Base-by-base conservation (phyloP, 2,113 vertebrate genomes). In the Thermophis baileyi region DNA sequence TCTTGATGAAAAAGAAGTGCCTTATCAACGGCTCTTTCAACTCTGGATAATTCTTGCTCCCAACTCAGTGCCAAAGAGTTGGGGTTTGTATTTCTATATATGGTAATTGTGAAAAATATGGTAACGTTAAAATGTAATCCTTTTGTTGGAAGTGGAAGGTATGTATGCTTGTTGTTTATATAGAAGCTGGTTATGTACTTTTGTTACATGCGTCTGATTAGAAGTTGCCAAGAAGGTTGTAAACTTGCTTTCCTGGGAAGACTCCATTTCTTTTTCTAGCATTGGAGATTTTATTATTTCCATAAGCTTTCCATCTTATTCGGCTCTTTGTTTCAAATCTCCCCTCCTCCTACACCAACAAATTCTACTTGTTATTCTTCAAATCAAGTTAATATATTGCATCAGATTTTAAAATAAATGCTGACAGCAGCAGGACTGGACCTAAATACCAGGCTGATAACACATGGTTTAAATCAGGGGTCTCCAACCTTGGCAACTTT, bases 251-350 rank as follows among this genome's bases (percentile, higher is more conserved):
- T 95, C 95, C 94, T 87, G 94, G 94, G 96, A 91, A 94, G 93
- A 93, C 89, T 93, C 92, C 93, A 93, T 96, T 96, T 97, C 93
- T 94, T 96, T 94, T 94, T 94, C 93, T 94, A 95, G 87, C 89
- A 94, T 94, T 97, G 95, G 89, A 91, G 89, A 54, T 95, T 96
- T 97, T 97, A 97, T 97, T 96, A 94, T 97, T 98, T 97, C 97
- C 97, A 94, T 96, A 97, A 97, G 95, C 95, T 97, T 95, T 97
- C 95, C 94, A 11, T 94, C 94, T 97, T 87, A 95, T 93, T 93
- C 89, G 94, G 55, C 87, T 74, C 90, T 96, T 95, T 96, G 95
- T 97, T 98, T 97, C 95, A 96, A 94, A 95, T 94, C 94, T 7
- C 60, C 47, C 46, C 57, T n/a, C 85, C 55, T 44, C 46, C 86